Percentiles rank a stretch among this genome's conserved stretches.
These are phyloP conservation scores for Hippopotamus amphibius DNA, from an alignment of 2,113 vertebrate species.

Conservation along the genomic window DNA sequence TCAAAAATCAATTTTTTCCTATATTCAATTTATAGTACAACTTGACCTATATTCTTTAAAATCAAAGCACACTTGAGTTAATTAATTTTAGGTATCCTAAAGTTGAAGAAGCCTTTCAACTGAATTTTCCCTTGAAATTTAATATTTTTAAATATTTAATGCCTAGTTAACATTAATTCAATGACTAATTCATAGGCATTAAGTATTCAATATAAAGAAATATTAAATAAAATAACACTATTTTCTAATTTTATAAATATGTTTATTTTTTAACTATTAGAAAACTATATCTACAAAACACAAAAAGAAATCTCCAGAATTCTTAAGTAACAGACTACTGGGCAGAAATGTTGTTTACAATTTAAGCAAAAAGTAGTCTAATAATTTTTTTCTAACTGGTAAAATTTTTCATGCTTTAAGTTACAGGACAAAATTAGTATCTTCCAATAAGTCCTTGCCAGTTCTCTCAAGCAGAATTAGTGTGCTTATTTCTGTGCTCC, in stretches of 20 bases:
- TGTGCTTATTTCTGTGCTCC: not conserved
- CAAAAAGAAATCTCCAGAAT: not conserved
- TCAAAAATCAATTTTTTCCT: not conserved
- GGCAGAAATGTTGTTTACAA: not conserved
- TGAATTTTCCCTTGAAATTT: slow-evolving; percentile 56
- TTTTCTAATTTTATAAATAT: slow-evolving; percentile 41
- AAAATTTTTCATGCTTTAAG: not conserved
- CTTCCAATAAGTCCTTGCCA: not conserved
- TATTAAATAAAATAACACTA: slow-evolving; percentile 41
- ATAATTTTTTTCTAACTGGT: not conserved
- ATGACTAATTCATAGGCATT: slow-evolving; percentile 29
- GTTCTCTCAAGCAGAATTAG: not conserved
- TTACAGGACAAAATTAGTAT: not conserved
- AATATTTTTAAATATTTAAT: slow-evolving; percentile 60
- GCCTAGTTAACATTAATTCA: slow-evolving; percentile 51
- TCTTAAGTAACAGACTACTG: not conserved
- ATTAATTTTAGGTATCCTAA: slow-evolving; percentile 39
- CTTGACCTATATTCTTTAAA: slow-evolving; percentile 54
- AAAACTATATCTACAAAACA: not conserved
- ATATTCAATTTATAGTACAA: not conserved
- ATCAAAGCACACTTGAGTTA: not conserved
- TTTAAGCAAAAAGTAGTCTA: not conserved
- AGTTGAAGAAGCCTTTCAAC: slow-evolving; percentile 6
- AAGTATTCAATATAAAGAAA: slow-evolving; percentile 62
- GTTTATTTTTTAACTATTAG: slow-evolving; percentile 50